Conservation (phyloP, 1,140 invertebrate species). For the Drosophila sp. region DNA sequence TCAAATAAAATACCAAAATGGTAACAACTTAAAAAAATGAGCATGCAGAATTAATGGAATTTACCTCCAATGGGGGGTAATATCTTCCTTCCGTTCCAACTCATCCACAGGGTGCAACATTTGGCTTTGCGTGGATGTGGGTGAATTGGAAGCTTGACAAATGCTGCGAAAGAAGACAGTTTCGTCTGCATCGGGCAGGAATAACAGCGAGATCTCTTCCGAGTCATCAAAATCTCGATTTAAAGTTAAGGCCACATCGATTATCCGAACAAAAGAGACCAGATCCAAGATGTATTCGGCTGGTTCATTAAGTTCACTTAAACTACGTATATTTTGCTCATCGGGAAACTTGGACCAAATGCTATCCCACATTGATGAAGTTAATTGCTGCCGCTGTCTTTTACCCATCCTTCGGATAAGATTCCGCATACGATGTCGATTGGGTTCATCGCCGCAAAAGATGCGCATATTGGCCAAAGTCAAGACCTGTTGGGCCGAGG, state of each 20-base stretch:
- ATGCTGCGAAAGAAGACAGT: conserved; percentile 75
- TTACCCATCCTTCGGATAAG: conserved; percentile 64
- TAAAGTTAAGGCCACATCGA: conserved; percentile 75
- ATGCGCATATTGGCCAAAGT: conserved; percentile 78
- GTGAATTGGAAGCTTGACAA: conserved; percentile 55
- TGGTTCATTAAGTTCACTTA: conserved; percentile 60
- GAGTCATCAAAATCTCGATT: conserved; percentile 78
- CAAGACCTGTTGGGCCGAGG: conserved; percentile 50
- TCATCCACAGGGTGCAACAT: conserved; percentile 35
- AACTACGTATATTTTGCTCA: conserved; percentile 56
- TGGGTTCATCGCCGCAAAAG: conserved; percentile 79
- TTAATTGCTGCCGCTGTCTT: conserved; percentile 59
- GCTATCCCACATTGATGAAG: conserved; percentile 63
- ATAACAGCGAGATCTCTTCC: conserved; percentile 57
- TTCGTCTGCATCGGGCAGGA: conserved; percentile 74
- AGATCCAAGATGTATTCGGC: conserved; percentile 73
- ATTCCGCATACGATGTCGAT: conserved; percentile 75
- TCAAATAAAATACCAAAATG: too few species aligned
- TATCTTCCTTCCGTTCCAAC: conserved; percentile 45
- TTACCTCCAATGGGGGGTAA: background rate
- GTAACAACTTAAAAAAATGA: too few species aligned
- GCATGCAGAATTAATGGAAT: too few species aligned
- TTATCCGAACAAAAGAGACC: conserved; percentile 62
- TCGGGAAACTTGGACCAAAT: conserved; percentile 62
- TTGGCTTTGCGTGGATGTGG: conserved; percentile 50